phyloP scores from a whole-genome alignment of 2,888 invertebrate species.

The Apomyelois bistriatella region DNA sequence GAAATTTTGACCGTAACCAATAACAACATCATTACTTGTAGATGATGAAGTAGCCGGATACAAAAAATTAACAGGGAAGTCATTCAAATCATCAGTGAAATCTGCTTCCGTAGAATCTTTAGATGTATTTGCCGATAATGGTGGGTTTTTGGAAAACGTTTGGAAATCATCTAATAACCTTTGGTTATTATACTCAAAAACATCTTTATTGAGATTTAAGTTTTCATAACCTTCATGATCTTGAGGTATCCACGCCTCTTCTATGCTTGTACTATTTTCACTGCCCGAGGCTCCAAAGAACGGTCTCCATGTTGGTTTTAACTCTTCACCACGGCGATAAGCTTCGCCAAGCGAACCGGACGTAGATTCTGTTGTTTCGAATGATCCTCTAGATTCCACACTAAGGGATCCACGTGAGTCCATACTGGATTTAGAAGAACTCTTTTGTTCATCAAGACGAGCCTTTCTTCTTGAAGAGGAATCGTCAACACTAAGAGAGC shows the following conservation, averaged over 20 bases:
- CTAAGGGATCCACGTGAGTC: slow-evolving; percentile 82
- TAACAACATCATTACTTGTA: slow-evolving; percentile 82
- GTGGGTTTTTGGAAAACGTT: slow-evolving; percentile 72
- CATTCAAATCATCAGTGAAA: slow-evolving; percentile 87
- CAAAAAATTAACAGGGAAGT: slow-evolving; percentile 87
- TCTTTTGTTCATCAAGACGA: slow-evolving; percentile 73
- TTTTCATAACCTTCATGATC: slow-evolving; percentile 84
- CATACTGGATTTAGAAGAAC: slow-evolving; percentile 82
- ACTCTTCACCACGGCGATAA: slow-evolving; percentile 84
- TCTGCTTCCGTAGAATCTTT: slow-evolving; percentile 82
- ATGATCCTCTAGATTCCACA: slow-evolving; percentile 85
- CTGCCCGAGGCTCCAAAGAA: slow-evolving; percentile 88
- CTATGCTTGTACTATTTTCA: slow-evolving; percentile 91
- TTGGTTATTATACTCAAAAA: slow-evolving; percentile 68
- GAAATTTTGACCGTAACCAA: slow-evolving; percentile 87
- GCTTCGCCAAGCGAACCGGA: slow-evolving; percentile 87
- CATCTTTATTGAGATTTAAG: slow-evolving; percentile 70
- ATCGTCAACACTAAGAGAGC: slow-evolving; percentile 74
- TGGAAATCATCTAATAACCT: slow-evolving; percentile 71
- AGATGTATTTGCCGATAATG: slow-evolving; percentile 69
- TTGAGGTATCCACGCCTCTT: slow-evolving; percentile 90
- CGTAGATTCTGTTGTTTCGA: slow-evolving; percentile 86
- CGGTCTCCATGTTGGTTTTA: slow-evolving; percentile 90
- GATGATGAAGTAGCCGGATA: slow-evolving; percentile 84
- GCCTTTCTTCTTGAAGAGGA: slow-evolving; percentile 67